These are phyloP conservation scores for Hapalemur alaotrensis DNA, from an alignment of 2,797 vertebrate species.

Conservation along the genomic window DNA sequence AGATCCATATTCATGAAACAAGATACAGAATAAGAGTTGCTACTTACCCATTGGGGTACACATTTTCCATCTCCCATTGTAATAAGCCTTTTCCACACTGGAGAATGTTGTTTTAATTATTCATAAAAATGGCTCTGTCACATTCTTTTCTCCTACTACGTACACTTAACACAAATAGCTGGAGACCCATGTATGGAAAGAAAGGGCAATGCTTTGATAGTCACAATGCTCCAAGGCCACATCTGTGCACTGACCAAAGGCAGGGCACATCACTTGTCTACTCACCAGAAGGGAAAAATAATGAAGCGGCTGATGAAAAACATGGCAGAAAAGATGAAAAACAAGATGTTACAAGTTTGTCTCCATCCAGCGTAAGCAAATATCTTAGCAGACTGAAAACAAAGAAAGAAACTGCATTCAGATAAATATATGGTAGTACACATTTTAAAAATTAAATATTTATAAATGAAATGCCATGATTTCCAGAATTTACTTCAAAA, in stretches of 20 bases:
- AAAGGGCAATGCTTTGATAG: neutral
- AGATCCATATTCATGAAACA: neutral
- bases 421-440: neutral
- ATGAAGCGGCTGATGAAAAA: slow-evolving; percentile 94
- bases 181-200: neutral
- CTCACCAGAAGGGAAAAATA: slow-evolving; percentile 96
- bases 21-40: neutral
- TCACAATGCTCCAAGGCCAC: accelerated
- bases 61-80: neutral
- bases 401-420: slow-evolving; percentile 56
- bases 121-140: neutral
- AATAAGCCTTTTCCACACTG: neutral
- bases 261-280: neutral
- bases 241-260: neutral
- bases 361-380: slow-evolving; percentile 95
- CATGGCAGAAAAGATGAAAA: slow-evolving; percentile 89
- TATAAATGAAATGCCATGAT: neutral
- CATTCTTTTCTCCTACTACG: neutral
- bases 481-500: neutral
- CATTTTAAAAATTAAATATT: neutral
- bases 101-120: neutral
- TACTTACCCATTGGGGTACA: neutral
- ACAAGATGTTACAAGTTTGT: slow-evolving; percentile 90
- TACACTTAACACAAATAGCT: neutral
- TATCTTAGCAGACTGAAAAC: slow-evolving; percentile 93